Percentiles rank a stretch among this genome's conserved stretches.
phyloP scores from a whole-genome alignment of 2,113 vertebrate genomes.

The Dasyornis broadbenti region DNA sequence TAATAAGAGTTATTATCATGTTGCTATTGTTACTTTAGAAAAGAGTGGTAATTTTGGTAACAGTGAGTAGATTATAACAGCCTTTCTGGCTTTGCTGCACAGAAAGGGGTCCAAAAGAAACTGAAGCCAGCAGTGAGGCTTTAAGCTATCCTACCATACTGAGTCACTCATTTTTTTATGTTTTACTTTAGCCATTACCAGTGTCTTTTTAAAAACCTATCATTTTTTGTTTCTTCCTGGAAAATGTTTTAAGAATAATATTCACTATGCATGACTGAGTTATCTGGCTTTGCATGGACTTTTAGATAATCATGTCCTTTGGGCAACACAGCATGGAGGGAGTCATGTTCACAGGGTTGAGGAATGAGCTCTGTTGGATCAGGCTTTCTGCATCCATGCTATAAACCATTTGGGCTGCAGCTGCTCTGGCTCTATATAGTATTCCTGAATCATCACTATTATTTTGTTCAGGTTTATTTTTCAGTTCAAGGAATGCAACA shows the following conservation, averaged over 20 bases:
- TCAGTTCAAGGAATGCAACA: not conserved
- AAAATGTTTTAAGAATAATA: not conserved
- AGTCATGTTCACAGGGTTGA: not conserved
- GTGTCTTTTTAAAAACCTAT: not conserved
- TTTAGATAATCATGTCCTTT: not conserved
- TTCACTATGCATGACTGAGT: not conserved
- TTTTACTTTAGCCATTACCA: not conserved
- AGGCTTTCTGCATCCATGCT: not conserved
- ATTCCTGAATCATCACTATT: not conserved
- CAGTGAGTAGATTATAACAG: slow-evolving; percentile 40
- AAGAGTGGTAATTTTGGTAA: slow-evolving; percentile 25
- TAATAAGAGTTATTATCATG: not conserved
- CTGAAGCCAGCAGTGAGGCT: not conserved
- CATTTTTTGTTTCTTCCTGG: not conserved
- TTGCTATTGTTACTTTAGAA: slow-evolving; percentile 22
- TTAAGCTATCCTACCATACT: not conserved
- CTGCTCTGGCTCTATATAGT: not conserved
- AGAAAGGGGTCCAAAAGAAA: slow-evolving; percentile 8
- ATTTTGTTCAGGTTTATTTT: not conserved
- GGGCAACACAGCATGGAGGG: not conserved
- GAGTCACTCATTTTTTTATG: not conserved
- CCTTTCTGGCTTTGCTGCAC: not conserved
- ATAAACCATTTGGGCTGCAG: not conserved
- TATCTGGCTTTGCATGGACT: not conserved
- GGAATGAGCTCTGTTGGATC: not conserved